Evolutionary conservation across 2,888 invertebrate species (phyloP).

Genomic region (Tetragnatha montana): DNA sequence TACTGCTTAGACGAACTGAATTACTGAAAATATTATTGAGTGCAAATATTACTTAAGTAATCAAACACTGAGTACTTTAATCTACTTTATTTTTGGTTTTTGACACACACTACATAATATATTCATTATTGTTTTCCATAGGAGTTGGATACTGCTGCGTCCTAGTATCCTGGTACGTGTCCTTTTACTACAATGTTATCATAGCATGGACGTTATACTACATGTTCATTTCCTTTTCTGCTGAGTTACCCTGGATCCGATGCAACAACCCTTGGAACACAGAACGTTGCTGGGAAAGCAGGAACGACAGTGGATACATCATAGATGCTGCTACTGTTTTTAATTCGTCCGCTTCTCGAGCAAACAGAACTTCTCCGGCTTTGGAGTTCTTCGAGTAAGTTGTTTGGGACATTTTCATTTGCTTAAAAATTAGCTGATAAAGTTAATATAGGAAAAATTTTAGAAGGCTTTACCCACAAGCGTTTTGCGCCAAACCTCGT

Average conservation of each 20-base stretch:
- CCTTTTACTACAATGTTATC: constrained; percentile 89
- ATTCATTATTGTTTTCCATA: constrained; percentile 74
- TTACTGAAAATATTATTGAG: too few species aligned
- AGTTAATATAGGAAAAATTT: too few species aligned
- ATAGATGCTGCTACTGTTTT: constrained; percentile 42
- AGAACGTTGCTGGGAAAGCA: constrained; percentile 74
- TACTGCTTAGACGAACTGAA: too few species aligned
- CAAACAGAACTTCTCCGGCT: constrained; percentile 73
- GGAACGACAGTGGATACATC: constrained; percentile 61
- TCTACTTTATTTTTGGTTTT: too few species aligned
- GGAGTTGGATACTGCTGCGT: constrained; percentile 88
- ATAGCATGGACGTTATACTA: constrained; percentile 90
- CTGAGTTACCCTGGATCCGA: constrained; percentile 87
- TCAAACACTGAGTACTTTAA: too few species aligned
- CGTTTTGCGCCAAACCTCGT: too few species aligned
- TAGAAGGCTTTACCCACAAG: too few species aligned
- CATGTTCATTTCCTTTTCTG: constrained; percentile 82
- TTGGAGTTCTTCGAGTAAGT: constrained; percentile 75
- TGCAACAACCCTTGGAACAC: constrained; percentile 90
- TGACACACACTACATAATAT: neutral
- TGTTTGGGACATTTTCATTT: neutral
- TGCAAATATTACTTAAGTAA: too few species aligned
- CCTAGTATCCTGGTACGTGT: constrained; percentile 86
- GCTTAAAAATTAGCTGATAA: too few species aligned
- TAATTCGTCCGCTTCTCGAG: constrained; percentile 44